Base-by-base conservation (phyloP, 2,113 vertebrate species). In the Bungarus multicinctus region DNA sequence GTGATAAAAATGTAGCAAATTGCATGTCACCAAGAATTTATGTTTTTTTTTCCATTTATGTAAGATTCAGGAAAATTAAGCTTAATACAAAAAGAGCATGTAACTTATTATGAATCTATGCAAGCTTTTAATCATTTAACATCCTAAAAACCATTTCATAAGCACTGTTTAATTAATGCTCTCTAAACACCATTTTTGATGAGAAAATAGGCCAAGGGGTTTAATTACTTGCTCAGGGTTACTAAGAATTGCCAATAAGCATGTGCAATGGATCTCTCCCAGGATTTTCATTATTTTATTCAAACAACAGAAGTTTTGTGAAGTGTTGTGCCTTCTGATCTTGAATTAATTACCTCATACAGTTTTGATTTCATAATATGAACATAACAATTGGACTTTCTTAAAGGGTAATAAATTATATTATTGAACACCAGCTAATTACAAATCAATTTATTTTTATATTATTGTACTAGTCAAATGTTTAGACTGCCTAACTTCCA, bases 1-100 rank as follows among this genome's bases (percentile, higher is more conserved):
- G 81, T 10, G 45, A 64, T 95, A 39, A 90, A 94, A 95, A 92
- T 90, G 89, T 9, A 39, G 8, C 47, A 93, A 95, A 96, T 94
- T 25, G 74, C 20, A 64, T 47, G 60, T 91, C 86, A 25, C 90
- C 6, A 58, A 43, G 55, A 87, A 81, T 87, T 91, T 92, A 47
- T 90, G 88, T 43, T 93, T 81, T 50, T 81, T 47, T 30, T 81
- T n/a, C 39, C n/a, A 93, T 86, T 92, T 89, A 88, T 27, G 88
- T 23, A 89, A 88, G 30, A 92, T 55, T 87, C 25, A 88, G 34
- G 45, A 85, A 91, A 93, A 92, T 57, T 30, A 86, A 30, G 1
- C 92, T 57, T 90, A 89, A 5, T 87, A 34, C 69, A 91, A 12
- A 87, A 47, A 22, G 60, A 93, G 90, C 12, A 93, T 89, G 89